Conservation (phyloP, 2,797 vertebrate genomes). For the Poliocrania exsul region DNA sequence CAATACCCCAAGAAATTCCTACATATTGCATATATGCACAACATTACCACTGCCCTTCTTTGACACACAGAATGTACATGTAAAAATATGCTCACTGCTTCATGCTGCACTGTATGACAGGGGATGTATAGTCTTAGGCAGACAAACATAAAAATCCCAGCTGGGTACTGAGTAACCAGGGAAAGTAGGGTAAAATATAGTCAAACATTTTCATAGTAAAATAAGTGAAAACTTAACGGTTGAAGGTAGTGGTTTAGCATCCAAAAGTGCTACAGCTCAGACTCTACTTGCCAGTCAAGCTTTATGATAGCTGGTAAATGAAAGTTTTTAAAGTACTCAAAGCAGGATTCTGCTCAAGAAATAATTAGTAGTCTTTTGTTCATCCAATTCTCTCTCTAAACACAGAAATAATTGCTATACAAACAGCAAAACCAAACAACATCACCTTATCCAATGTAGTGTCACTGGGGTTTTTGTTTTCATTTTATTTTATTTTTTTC, state of each 20-base stretch:
- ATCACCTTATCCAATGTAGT: slow-evolving; percentile 11
- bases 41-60: background rate
- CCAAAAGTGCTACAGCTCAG: background rate
- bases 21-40: background rate
- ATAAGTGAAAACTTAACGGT: background rate
- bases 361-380: background rate
- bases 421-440: background rate
- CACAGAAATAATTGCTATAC: background rate
- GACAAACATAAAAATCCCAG: slow-evolving; percentile 27
- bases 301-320: background rate
- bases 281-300: background rate
- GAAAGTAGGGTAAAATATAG: background rate
- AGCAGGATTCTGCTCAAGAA: background rate
- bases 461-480: background rate
- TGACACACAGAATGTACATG: background rate
- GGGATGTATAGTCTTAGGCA: background rate
- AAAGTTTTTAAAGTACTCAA: background rate
- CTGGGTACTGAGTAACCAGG: background rate
- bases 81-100: background rate
- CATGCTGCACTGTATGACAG: background rate
- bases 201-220: slow-evolving; percentile 16
- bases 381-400: background rate
- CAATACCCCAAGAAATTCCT: background rate
- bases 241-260: background rate
- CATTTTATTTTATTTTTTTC: background rate